Evolutionary conservation across 2,113 vertebrate genomes (phyloP).

Genomic region (Acrocephalus arundinaceus): DNA sequence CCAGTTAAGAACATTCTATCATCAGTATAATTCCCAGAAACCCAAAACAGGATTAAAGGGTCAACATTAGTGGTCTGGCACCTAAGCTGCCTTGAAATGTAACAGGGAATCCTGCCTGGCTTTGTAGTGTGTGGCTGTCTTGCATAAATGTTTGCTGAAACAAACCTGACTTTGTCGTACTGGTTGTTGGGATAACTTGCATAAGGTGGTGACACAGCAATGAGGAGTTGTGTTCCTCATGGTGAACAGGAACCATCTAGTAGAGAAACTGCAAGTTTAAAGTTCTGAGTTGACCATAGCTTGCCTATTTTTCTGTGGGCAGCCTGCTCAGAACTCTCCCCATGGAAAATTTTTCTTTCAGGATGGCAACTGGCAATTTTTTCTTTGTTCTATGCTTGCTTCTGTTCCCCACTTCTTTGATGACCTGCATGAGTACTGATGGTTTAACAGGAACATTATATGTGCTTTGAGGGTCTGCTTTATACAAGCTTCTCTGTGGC

Average conservation of each 20-base stretch:
- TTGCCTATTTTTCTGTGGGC: neutral
- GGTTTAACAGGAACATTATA: neutral
- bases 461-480: neutral
- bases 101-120: neutral
- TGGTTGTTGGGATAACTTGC: neutral
- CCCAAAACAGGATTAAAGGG: neutral
- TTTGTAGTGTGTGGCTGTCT: neutral
- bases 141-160: neutral
- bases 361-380: neutral
- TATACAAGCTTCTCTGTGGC: neutral
- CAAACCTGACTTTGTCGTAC: neutral
- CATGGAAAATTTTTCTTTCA: neutral
- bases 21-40: neutral
- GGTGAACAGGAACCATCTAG: neutral
- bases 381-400: neutral
- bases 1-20: neutral
- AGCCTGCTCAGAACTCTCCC: neutral
- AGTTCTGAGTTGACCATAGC: neutral
- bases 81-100: neutral
- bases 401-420: neutral
- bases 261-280: neutral
- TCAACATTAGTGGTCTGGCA: neutral
- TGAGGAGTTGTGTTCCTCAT: neutral
- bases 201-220: neutral
- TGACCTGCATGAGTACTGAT: neutral